Evolutionary conservation across 2,113 vertebrate genomes (phyloP), one percentile per base, ranked within the genome.

Genomic region (Cephalophus harveyi): DNA sequence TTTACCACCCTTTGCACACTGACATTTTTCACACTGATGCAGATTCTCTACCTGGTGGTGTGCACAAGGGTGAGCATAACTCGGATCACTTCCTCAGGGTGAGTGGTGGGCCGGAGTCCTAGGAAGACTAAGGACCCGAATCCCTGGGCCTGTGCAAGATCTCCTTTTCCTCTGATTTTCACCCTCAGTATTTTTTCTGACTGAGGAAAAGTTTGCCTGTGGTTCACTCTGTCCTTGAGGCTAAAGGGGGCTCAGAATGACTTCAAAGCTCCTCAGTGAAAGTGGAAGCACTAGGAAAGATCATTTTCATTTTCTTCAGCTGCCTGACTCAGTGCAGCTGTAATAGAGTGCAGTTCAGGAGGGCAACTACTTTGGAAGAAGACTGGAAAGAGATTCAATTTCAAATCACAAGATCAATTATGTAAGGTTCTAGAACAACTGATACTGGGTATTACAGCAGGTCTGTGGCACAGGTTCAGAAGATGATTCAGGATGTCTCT

Each of bases 391-490:
- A 43, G 93, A 87, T 93, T 94, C 85, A 62, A 12, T 96, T 96
- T 96, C 97, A 96, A 93, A 91, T 95, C 95, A 95, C 93, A 96
- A 94, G 96, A 87, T 96, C 96, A 94, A 71, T 97, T 93, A 87
- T n/a, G 36, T 9, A 79, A 96, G 12, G 76, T 86, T 95, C 91
- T 94, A 62, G 82, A 96, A 94, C 59, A 52, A 67, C 54, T 4
- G 62, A 55, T 43, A 30, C 52, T 62, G 27, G 82, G 11, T 52
- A 27, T 90, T 89, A 78, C n/a, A 33, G 59, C 67, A 94, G 87
- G n/a, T n/a, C n/a, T 19, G 1, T 94, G 93, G 96, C 94, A 43
- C 33, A 78, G 60, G 86, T 92, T 96, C 95, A 95, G 94, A 95
- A 84, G 93, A 96, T 95, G 97, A 97, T 95, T 96, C 96, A 97